These are phyloP conservation scores for Ptilodon capucinus DNA, from an alignment of 2,888 invertebrate species.

Conservation along the genomic window DNA sequence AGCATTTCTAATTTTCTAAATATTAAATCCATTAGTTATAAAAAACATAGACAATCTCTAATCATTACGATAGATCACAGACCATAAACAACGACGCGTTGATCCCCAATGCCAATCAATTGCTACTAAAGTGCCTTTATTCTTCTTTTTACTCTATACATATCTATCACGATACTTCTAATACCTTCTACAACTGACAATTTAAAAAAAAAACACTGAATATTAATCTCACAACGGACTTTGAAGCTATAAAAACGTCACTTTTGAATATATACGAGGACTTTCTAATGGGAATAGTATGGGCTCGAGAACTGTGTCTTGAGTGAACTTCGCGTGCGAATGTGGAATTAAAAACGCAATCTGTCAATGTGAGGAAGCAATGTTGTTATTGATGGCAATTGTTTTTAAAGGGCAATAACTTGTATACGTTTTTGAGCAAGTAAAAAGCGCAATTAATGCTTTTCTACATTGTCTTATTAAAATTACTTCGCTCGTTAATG, in stretches of 20 bases:
- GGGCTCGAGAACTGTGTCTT: slow-evolving; percentile 30
- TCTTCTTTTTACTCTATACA: slow-evolving; percentile 15
- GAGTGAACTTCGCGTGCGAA: slow-evolving; percentile 40
- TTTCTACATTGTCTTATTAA: not conserved
- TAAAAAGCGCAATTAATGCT: not conserved
- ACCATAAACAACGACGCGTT: not conserved
- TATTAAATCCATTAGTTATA: not conserved
- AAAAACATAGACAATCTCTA: not conserved
- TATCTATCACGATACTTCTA: slow-evolving; percentile 28
- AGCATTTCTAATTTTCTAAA: not conserved
- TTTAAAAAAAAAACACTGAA: slow-evolving; percentile 28
- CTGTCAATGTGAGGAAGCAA: slow-evolving; percentile 24
- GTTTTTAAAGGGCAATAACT: slow-evolving; percentile 15
- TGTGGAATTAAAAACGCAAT: slow-evolving; percentile 26
- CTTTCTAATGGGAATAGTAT: slow-evolving; percentile 40
- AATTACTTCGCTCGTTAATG: not conserved
- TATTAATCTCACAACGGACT: slow-evolving; percentile 26
- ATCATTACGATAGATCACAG: not conserved
- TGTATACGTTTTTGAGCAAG: not conserved
- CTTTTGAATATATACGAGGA: slow-evolving; percentile 22
- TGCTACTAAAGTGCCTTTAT: not conserved
- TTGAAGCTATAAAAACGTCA: slow-evolving; percentile 33
- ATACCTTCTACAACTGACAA: slow-evolving; percentile 14
- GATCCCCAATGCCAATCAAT: not conserved
- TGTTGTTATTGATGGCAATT: slow-evolving; percentile 21